A percentile compares a stretch with the other conserved stretches of the same genome.
Evolutionary conservation across 2,888 invertebrate genomes (phyloP).

Genomic region (Eupeodes latifasciatus): DNA sequence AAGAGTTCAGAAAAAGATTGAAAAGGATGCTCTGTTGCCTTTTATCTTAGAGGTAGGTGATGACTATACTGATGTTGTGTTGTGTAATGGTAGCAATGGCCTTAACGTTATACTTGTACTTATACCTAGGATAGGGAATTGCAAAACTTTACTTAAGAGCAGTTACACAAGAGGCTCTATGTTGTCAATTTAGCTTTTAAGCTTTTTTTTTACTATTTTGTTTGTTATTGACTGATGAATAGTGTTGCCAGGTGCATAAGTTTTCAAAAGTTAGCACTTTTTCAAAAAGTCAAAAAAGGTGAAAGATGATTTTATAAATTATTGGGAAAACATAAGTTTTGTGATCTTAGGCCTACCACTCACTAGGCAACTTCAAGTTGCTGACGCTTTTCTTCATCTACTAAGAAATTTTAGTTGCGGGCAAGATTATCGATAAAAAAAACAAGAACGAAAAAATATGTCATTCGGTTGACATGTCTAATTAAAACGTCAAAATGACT

Average conservation of each 20-base stretch:
- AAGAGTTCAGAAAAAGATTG: slow-evolving; percentile 22
- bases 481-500: no score
- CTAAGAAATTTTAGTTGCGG: no score
- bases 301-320: no score
- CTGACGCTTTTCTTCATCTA: no score
- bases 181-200: slow-evolving; percentile 62
- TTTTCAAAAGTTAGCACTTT: no score
- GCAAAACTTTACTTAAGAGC: slow-evolving; percentile 60
- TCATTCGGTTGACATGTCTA: no score
- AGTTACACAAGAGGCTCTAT: slow-evolving; percentile 54
- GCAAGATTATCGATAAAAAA: no score
- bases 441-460: no score
- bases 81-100: slow-evolving; percentile 28
- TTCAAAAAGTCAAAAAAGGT: no score
- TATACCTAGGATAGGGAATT: slow-evolving; percentile 30
- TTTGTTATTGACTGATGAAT: not conserved
- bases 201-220: slow-evolving; percentile 1
- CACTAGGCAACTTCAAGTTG: no score
- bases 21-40: slow-evolving; percentile 47
- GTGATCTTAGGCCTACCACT: no score
- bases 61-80: not conserved
- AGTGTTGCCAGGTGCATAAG: not conserved
- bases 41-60: slow-evolving; percentile 30
- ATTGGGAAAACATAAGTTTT: no score
- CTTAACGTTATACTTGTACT: not conserved